A percentile compares a stretch with the other conserved stretches of the same genome.
Conservation (phyloP, 2,888 invertebrate species). For the Onthophagus sagittarius region DNA sequence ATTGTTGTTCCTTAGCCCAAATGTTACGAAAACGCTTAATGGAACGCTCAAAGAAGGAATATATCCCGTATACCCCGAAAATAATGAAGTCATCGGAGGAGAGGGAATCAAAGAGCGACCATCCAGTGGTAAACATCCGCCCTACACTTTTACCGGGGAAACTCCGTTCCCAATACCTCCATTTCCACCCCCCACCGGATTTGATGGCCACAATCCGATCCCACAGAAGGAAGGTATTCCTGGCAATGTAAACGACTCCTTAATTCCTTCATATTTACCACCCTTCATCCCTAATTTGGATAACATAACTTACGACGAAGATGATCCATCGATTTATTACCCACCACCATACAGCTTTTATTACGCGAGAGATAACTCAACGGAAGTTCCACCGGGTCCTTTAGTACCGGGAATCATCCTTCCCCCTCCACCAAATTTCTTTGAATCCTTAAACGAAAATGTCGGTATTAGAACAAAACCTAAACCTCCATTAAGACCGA, state of each 20-base stretch:
- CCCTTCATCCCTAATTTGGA: conserved; percentile 50
- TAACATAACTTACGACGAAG: conserved; percentile 69
- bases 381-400: conserved; percentile 75
- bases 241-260: conserved; percentile 40
- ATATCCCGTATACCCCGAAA: conserved; percentile 46
- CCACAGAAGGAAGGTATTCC: conserved; percentile 43
- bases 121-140: conserved; percentile 58
- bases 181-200: conserved; percentile 55
- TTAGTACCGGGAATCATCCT: conserved; percentile 84
- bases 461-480: conserved; percentile 37
- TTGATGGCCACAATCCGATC: conserved; percentile 48
- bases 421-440: conserved; percentile 85
- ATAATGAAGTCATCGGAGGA: conserved; percentile 48
- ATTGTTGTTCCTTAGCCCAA: conserved; percentile 79
- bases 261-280: conserved; percentile 39
- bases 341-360: conserved; percentile 88
- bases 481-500: conserved; percentile 35
- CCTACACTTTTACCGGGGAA: conserved; percentile 66
- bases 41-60: conserved; percentile 54
- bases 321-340: conserved; percentile 88
- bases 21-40: conserved; percentile 70
- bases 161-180: conserved; percentile 61
- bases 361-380: conserved; percentile 70
- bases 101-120: conserved; percentile 32
- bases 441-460: conserved; percentile 64